Evolutionary conservation across 2,797 vertebrate genomes (phyloP), one percentile per base, ranked within the genome.

Genomic region (Halcyon chelicuti): DNA sequence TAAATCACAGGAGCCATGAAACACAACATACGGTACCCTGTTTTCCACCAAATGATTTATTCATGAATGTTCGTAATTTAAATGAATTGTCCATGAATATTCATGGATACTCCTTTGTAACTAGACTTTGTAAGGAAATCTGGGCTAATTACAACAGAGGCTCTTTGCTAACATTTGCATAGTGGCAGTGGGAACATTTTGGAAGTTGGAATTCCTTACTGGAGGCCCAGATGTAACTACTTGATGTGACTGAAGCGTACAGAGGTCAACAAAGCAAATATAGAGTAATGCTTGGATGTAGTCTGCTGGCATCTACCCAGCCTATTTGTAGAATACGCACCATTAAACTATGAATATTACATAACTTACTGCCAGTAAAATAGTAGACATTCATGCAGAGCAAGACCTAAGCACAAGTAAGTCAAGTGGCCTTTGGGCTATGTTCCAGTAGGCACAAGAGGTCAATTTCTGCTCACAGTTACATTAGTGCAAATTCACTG

Each of bases 31-130:
- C 54, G 86, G 96, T 70, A 94, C 81, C 55, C 88, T 92, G 92
- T 96, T 97, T 95, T 92, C 94, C 95, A 82, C 47, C 88, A 90
- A 95, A 97, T 97, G 90, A 97, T 97, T 97, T 97, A 97, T 97
- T 97, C 97, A 97, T 97, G 93, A 97, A 86, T 89, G 88, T 95
- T 96, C 79, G 0, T 95, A 96, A 95, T 96, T 96, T 95, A 97
- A 92, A 94, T 95, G 90, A 93, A 91, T 97, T 94, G 83, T 2
- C 58, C 76, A 97, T 97, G 96, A 97, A 97, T 97, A 97, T 97
- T 97, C 96, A 97, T 96, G 81, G 21, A 7, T 92, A 68, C 46
- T 94, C 81, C 73, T 96, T 95, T 97, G 75, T 94, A 97, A 97
- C 93, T 88, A 93, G 96, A 97, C 97, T 97, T 96, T 96, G 92